Evolutionary conservation across 2,888 invertebrate genomes (phyloP), one percentile per base, ranked within the genome.

Genomic region (Tetragonula carbonaria): DNA sequence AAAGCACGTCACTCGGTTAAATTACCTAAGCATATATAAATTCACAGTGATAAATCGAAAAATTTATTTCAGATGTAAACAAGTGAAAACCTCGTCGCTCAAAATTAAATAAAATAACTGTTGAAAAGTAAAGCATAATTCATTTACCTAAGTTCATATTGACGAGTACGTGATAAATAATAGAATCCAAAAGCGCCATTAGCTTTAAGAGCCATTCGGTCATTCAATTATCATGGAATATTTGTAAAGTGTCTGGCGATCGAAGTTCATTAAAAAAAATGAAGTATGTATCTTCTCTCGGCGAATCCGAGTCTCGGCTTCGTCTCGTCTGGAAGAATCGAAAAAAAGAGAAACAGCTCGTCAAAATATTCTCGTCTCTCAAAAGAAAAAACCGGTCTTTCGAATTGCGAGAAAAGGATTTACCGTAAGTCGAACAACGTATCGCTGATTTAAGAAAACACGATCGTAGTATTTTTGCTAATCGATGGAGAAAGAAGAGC

Each of bases 281-380:
- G 45, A 45, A 45, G 8, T 11, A 57, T 16, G 4, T 28, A 71
- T 74, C 62, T 53, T 74, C 38, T n/a, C 13, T n/a, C 13, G 51
- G 51, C 45, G 72, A 65, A 51, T 23, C 74, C 73, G 57, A 82
- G 65, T 76, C 62, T 80, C 63, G 66, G 74, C 74, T 55, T 65
- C 45, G 8, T 45, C 23, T 57, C n/a, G 53, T 82, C 78, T 83
- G 80, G 65, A 85, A 80, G 74, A 75, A 68, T 23, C 59, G 63
- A 65, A 81, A 59, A 33, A 33, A 33, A 33, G 78, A 53, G 59
- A 77, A 84, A 57, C 33, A 84, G 45, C 50, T 50, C 57, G 82
- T 85, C 74, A 86, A 85, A 76, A 83, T 65, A 78, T 83, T 68
- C 38, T 68, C 83, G 14, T 74, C 77, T 62, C 78, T 75, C 45